phyloP scores from a whole-genome alignment of 2,797 vertebrate species.

The Gymnothorax reevesii region DNA sequence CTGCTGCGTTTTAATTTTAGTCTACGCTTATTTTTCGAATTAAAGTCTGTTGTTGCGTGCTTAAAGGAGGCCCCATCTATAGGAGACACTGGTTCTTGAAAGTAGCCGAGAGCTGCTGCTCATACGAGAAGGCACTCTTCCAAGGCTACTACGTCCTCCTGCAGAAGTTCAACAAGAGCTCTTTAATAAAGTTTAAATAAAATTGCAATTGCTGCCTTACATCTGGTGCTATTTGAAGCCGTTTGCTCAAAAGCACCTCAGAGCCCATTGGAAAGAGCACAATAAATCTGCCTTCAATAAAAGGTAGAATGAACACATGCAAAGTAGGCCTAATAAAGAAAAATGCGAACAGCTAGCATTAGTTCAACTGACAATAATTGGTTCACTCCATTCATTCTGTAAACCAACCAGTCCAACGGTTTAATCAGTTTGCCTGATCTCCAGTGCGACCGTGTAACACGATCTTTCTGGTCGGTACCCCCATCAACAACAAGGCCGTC shows the following conservation, averaged over 20 bases:
- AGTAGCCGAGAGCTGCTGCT: neutral
- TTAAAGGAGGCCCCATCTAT: neutral
- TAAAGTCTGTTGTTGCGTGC: neutral
- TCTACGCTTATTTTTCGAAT: neutral
- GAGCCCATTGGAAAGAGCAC: neutral
- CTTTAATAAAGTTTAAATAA: neutral
- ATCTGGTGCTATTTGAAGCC: neutral
- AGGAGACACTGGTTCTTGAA: neutral
- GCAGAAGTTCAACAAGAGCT: neutral
- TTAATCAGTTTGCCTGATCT: neutral
- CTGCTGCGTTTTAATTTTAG: neutral
- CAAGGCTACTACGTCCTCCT: neutral
- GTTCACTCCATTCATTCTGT: neutral
- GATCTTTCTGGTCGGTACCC: slow-evolving; percentile 40
- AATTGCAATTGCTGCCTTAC: neutral
- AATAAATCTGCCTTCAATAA: neutral
- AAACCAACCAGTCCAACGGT: neutral
- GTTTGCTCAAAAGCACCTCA: neutral
- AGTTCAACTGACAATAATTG: neutral
- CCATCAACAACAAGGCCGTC: slow-evolving; percentile 47
- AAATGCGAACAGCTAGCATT: neutral
- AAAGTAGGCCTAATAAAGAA: neutral
- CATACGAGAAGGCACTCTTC: neutral
- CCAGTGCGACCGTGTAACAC: neutral
- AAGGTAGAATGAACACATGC: neutral